phyloP scores from a whole-genome alignment of 2,888 invertebrate genomes.

The Agrotis segetum region DNA sequence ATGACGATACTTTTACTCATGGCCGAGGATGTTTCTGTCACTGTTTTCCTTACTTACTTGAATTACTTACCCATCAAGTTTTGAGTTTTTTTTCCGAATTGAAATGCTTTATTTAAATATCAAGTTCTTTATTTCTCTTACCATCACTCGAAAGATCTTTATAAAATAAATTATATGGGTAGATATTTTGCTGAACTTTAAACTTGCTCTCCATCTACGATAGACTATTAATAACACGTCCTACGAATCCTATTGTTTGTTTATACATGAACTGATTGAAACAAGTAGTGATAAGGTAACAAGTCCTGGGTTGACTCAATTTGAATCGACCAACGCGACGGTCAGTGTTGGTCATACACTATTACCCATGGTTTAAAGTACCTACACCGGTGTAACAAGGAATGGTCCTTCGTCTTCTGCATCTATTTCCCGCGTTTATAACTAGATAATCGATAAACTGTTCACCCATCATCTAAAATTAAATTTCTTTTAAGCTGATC shows the following conservation, averaged over 20 bases:
- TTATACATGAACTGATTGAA: too few relatives aligned
- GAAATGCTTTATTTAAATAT: neutral
- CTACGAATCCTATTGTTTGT: too few relatives aligned
- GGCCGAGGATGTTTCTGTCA: constrained; percentile 35
- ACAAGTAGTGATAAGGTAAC: too few relatives aligned
- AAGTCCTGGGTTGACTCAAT: too few relatives aligned
- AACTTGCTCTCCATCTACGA: too few relatives aligned
- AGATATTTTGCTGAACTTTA: too few relatives aligned
- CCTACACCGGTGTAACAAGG: too few relatives aligned
- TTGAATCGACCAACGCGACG: too few relatives aligned
- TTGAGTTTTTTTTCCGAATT: neutral
- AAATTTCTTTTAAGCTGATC: neutral
- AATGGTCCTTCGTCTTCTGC: neutral
- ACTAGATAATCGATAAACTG: neutral
- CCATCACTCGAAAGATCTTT: neutral
- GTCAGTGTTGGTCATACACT: too few relatives aligned
- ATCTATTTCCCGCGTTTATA: neutral
- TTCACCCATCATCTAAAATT: neutral
- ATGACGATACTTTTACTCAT: constrained; percentile 40
- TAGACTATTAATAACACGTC: too few relatives aligned
- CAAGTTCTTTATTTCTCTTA: neutral
- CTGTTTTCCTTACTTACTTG: constrained; percentile 6
- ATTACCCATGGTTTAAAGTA: too few relatives aligned
- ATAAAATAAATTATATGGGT: neutral
- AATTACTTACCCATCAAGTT: neutral